Conservation (phyloP, 2,797 vertebrate genomes). For the Rousettus madagascariensis region DNA sequence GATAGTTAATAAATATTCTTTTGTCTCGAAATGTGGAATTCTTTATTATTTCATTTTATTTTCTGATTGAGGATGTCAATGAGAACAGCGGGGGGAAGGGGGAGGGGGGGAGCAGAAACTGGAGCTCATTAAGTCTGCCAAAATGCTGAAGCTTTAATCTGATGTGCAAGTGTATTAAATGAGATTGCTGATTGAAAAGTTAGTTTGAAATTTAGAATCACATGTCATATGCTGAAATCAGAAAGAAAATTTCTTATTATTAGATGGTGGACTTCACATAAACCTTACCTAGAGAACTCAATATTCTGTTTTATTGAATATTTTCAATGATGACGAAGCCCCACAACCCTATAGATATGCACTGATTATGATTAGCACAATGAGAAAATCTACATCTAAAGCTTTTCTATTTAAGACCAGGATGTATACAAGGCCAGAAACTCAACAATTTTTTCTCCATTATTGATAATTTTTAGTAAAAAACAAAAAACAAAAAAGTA, state of each 20-base stretch:
- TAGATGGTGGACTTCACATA: background rate
- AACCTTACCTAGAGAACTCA: background rate
- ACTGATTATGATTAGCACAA: no score
- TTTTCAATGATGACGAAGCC: background rate
- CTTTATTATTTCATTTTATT: background rate
- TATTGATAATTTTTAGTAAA: background rate
- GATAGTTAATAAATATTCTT: background rate
- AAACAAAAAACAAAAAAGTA: no score
- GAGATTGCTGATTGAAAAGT: background rate
- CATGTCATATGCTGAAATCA: background rate
- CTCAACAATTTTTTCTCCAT: background rate
- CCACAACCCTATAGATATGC: background rate
- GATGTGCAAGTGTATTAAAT: background rate
- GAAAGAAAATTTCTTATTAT: background rate
- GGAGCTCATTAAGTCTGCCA: background rate
- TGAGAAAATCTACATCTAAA: background rate
- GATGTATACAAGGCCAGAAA: rapidly evolving
- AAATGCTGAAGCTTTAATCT: background rate
- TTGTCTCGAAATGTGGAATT: background rate
- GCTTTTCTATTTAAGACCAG: background rate
- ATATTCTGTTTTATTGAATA: background rate
- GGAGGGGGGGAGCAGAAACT: no score
- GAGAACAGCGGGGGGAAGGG: background rate
- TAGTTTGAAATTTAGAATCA: background rate
- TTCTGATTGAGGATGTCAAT: background rate